These are phyloP conservation scores for Troides aeacus DNA, from an alignment of 2,888 invertebrate genomes.

Conservation along the genomic window DNA sequence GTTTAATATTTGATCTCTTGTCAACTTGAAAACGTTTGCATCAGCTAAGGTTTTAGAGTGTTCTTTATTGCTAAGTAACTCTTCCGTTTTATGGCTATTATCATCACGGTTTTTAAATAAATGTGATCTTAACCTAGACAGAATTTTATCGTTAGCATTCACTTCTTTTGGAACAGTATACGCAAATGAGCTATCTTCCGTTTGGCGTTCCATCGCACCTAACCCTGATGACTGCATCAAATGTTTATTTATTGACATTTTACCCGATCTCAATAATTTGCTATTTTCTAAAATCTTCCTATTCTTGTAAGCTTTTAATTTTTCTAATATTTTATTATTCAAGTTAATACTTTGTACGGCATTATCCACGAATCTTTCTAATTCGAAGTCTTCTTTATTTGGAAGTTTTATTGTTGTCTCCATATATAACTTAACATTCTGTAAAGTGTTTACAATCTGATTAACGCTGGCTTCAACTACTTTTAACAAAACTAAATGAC, in stretches of 20 bases:
- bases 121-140: neutral
- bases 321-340: constrained; percentile 45
- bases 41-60: neutral
- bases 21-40: constrained; percentile 43
- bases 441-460: constrained; percentile 45
- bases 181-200: neutral
- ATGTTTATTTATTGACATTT: neutral
- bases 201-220: neutral
- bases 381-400: constrained; percentile 39
- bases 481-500: constrained; percentile 54
- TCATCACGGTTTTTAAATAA: neutral
- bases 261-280: neutral
- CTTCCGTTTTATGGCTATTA: constrained; percentile 15
- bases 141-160: neutral
- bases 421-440: constrained; percentile 44
- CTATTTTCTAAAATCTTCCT: neutral
- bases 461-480: constrained; percentile 50
- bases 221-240: neutral
- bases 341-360: constrained; percentile 46
- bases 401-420: constrained; percentile 38
- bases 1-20: constrained; percentile 57
- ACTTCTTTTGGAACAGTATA: neutral
- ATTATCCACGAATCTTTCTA: constrained; percentile 53
- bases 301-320: constrained; percentile 37
- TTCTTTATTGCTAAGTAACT: neutral